Base-by-base conservation (phyloP, 1,140 invertebrate genomes). In the Onthophagus taurus region DNA sequence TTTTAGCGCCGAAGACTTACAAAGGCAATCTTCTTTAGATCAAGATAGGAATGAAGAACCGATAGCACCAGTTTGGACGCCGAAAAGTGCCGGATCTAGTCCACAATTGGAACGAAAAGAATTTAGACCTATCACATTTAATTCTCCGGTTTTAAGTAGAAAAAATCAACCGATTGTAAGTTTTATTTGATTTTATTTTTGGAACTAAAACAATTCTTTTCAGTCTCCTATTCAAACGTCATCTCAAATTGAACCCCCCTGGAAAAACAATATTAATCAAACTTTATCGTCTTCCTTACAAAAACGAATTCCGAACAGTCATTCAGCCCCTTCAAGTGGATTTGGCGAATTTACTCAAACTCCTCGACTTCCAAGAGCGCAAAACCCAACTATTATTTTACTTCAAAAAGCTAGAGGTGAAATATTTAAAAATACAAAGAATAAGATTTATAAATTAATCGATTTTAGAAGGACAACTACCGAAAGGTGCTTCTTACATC, bases 401-500 rank as follows among this genome's bases (percentile, higher is more conserved):
- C 70, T 92, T 35, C 86, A 91, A 66, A 90, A 89, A 72, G 86
- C 84, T 31, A 73, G 89, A 81, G 87, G 88, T 90, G 69, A 44
- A n/a, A 17, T 23, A 9, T 2, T 16, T 26, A 16, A 8, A 11
- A 13, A 17, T 33, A 19, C 19, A 17, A 7, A 21, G 42, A 19
- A 39, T 34, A 13, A 33, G 31, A 19, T 17, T 31, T 44, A 39
- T 43, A 31, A 23, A 16, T 31, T 45, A 18, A 18, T 51, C 4
- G n/a, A 38, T 77, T 77, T 11, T 69, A 90, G 86, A 89, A 61
- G 85, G 85, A 19, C 83, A 88, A 50, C 70, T 90, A 44, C 80
- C 85, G 2, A 82, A 80, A 61, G 83, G 83, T 33, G 78, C 81
- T 3, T 72, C 70, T 33, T 86, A 87, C 59, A 68, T 87, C 21